phyloP scores from a whole-genome alignment of 1,140 invertebrate species.

The Drosophila willistoni region DNA sequence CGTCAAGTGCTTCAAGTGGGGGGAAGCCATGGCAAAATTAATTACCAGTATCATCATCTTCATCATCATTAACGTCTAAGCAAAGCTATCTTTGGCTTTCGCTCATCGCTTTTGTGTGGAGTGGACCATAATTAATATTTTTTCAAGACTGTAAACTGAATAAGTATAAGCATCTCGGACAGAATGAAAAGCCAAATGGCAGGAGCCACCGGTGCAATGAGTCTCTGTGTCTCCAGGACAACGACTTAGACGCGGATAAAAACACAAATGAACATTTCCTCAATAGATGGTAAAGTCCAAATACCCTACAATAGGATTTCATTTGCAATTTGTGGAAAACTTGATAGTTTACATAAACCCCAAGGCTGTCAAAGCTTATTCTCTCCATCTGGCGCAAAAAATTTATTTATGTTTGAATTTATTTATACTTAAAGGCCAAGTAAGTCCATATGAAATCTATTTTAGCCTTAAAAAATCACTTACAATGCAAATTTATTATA shows the following conservation, averaged over 20 bases:
- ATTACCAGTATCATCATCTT: conserved; percentile 49
- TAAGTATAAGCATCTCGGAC: conserved; percentile 10
- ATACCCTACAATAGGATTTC: neutral
- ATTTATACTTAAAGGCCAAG: too few species aligned
- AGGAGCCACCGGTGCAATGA: conserved; percentile 30
- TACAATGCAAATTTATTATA: too few species aligned
- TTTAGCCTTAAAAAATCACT: too few species aligned
- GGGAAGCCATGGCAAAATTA: conserved; percentile 44
- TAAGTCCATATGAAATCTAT: too few species aligned
- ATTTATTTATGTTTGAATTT: too few species aligned
- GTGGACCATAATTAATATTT: conserved; percentile 73
- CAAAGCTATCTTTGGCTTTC: neutral
- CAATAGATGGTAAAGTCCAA: neutral
- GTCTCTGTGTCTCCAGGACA: conserved; percentile 51
- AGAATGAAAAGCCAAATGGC: conserved; percentile 10
- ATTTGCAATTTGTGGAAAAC: neutral
- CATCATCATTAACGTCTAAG: conserved; percentile 23
- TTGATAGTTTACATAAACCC: too few species aligned
- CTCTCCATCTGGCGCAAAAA: too few species aligned
- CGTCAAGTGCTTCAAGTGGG: conserved; percentile 23
- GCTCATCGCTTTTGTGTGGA: conserved; percentile 34
- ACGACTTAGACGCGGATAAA: conserved; percentile 44
- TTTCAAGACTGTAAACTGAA: conserved; percentile 32
- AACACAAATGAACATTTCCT: conserved; percentile 25
- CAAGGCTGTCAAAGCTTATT: too few species aligned